Evolutionary conservation across 2,113 vertebrate species (phyloP).

Genomic region (Trematocara zebra): DNA sequence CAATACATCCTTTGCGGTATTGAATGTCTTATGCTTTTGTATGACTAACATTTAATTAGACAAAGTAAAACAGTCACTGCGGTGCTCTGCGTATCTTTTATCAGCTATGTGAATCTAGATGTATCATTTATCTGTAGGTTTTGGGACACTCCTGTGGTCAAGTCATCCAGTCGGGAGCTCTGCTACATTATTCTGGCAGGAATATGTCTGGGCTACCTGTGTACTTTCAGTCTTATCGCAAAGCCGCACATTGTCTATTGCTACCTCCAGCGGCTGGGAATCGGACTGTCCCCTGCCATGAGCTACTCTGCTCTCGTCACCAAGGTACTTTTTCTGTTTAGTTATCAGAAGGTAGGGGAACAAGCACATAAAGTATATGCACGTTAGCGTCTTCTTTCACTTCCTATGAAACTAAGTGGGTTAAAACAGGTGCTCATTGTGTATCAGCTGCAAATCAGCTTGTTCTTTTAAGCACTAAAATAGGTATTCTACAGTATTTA

Average conservation of each 20-base stretch:
- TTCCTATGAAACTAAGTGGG: neutral
- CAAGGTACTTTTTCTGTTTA: conserved; percentile 64
- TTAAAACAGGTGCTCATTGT: neutral
- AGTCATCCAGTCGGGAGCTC: conserved; percentile 95
- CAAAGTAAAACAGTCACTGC: neutral
- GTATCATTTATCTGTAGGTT: conserved; percentile 67
- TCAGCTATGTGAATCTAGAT: neutral
- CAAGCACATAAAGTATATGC: neutral
- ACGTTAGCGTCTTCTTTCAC: neutral
- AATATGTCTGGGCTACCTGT: conserved; percentile 93
- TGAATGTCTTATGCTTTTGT: neutral
- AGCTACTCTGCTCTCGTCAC: conserved; percentile 97
- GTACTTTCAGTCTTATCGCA: conserved; percentile 94
- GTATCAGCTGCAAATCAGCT: neutral
- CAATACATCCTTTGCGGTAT: neutral
- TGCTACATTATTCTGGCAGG: conserved; percentile 98
- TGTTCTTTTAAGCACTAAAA: neutral
- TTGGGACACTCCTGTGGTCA: conserved; percentile 95
- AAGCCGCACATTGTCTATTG: conserved; percentile 92
- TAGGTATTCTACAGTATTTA: neutral
- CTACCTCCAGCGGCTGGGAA: conserved; percentile 92
- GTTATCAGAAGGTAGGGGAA: neutral
- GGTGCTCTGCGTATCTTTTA: accelerated
- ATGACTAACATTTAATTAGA: neutral
- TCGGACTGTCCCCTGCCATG: conserved; percentile 96